Conservation (phyloP, 2,888 invertebrate genomes). For the Drosophila cracens region DNA sequence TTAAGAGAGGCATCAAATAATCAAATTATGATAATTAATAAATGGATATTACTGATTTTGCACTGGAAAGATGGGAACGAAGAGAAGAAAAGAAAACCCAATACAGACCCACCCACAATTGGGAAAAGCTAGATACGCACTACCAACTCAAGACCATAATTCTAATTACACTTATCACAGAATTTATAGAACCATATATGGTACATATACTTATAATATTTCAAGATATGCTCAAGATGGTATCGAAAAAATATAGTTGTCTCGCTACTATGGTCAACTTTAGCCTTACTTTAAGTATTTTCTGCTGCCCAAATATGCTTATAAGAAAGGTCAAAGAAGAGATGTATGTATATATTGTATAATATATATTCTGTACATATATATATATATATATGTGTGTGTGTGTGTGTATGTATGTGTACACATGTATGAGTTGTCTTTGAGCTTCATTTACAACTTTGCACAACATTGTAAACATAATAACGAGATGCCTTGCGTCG, state of each 20-base stretch:
- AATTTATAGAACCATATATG: neutral
- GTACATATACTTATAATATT: neutral
- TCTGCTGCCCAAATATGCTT: neutral
- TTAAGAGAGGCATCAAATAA: neutral
- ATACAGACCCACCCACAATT: neutral
- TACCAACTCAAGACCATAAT: neutral
- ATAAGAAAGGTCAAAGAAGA: constrained; percentile 7
- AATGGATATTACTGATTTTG: neutral
- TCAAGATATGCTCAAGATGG: neutral
- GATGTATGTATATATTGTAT: neutral
- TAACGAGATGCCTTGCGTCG: constrained; percentile 55
- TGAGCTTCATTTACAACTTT: constrained; percentile 69
- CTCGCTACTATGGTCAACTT: neutral
- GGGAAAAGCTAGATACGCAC: neutral
- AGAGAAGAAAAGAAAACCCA: neutral
- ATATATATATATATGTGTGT: neutral
- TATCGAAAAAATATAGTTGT: neutral
- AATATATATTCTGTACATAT: neutral
- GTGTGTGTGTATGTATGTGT: neutral
- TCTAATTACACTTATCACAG: neutral
- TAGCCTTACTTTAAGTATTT: neutral
- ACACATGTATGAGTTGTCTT: constrained; percentile 55
- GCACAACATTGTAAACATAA: constrained; percentile 71
- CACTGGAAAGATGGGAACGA: neutral
- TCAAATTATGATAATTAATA: neutral